phyloP scores from a whole-genome alignment of 1,140 invertebrate genomes.

The Teleopsis dalmanni region DNA sequence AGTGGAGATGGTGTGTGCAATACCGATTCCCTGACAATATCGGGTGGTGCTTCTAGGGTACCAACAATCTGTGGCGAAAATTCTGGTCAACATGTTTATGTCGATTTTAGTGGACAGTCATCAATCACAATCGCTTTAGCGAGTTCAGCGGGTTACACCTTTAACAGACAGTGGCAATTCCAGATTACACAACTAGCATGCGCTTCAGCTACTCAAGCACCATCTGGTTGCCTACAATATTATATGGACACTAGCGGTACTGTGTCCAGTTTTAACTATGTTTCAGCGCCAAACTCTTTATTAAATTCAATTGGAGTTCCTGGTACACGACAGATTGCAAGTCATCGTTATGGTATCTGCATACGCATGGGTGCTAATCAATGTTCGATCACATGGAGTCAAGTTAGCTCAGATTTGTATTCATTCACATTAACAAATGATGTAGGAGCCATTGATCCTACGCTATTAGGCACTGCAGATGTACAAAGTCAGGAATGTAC shows the following conservation, averaged over 20 bases:
- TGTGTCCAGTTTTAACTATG: constrained; percentile 71
- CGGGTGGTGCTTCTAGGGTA: constrained; percentile 57
- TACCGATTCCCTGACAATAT: constrained; percentile 61
- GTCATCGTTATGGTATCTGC: constrained; percentile 62
- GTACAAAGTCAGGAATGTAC: constrained; percentile 52
- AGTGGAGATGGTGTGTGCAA: constrained; percentile 63
- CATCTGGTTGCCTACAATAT: constrained; percentile 73
- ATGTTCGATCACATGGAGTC: constrained; percentile 40
- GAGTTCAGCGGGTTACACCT: constrained; percentile 52
- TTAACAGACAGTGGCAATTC: constrained; percentile 67
- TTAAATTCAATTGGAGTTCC: constrained; percentile 35
- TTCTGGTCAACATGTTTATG: constrained; percentile 70
- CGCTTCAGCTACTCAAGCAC: constrained; percentile 52
- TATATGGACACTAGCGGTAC: constrained; percentile 56
- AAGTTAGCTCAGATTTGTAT: constrained; percentile 47
- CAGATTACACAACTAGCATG: constrained; percentile 67
- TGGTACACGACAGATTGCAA: constrained; percentile 64
- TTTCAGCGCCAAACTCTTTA: constrained; percentile 48
- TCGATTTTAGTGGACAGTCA: constrained; percentile 62
- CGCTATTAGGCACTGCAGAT: constrained; percentile 49
- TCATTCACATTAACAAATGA: constrained; percentile 66
- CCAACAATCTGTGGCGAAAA: constrained; percentile 73
- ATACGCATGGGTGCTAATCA: constrained; percentile 32
- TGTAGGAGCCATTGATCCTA: constrained; percentile 51
- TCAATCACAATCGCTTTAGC: constrained; percentile 62